A percentile compares a stretch with the other conserved stretches of the same genome.
Conservation (phyloP, 2,113 vertebrate species). For the Chaetodon auriga region DNA sequence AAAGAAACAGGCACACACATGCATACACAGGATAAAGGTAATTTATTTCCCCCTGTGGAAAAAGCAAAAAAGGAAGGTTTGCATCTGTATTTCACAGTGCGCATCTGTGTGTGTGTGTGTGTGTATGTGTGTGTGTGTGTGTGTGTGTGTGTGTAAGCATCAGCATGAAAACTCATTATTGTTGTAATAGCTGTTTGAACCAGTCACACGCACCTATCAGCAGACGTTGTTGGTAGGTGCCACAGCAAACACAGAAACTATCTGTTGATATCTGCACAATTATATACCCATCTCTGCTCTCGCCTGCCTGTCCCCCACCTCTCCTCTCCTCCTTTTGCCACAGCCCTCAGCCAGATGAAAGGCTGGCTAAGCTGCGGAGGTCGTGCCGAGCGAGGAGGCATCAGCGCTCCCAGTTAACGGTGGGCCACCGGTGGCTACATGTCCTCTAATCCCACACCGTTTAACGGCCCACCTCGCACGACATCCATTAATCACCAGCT, state of each 20-base stretch:
- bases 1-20: conserved; percentile 55
- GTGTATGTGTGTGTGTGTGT: conserved; percentile 13
- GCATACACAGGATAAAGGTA: conserved; percentile 76
- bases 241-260: conserved; percentile 73
- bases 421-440: conserved; percentile 64
- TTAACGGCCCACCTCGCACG: conserved; percentile 80
- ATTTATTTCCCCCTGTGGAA: conserved; percentile 79
- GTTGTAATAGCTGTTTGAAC: conserved; percentile 58
- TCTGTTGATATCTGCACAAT: conserved; percentile 84
- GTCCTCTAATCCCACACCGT: conserved; percentile 84
- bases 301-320: conserved; percentile 22
- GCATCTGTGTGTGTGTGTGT: neutral
- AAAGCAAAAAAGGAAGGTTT: conserved; percentile 70
- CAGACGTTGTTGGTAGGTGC: conserved; percentile 53
- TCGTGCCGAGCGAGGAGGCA: conserved; percentile 75
- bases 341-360: conserved; percentile 83
- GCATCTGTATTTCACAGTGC: conserved; percentile 61
- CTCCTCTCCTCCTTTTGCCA: conserved; percentile 42
- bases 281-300: conserved; percentile 63
- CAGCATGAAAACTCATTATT: conserved; percentile 83
- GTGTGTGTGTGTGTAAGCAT: conserved; percentile 34
- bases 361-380: conserved; percentile 77
- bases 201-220: conserved; percentile 72
- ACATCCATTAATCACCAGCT: conserved; percentile 82
- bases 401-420: conserved; percentile 71